Evolutionary conservation across 2,888 invertebrate genomes (phyloP).

Genomic region (Eupithecia tripunctaria): DNA sequence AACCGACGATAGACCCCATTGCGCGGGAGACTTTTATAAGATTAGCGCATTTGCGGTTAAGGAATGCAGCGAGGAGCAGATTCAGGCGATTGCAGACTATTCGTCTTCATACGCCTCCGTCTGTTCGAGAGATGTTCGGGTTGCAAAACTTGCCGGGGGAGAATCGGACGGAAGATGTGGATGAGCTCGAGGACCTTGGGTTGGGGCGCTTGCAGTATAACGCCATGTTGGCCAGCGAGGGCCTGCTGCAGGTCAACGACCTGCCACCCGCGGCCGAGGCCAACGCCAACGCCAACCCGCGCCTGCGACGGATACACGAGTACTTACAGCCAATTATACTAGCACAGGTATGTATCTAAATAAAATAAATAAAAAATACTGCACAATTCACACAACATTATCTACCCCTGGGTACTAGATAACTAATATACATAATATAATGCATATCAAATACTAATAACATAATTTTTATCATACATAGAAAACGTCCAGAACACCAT

Average conservation of each 20-base stretch:
- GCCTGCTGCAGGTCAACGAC: constrained; percentile 84
- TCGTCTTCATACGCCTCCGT: constrained; percentile 74
- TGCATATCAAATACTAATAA: no score
- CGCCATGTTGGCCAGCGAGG: constrained; percentile 63
- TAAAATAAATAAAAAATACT: no score
- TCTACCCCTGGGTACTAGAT: no score
- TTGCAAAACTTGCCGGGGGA: constrained; percentile 61
- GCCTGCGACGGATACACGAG: constrained; percentile 74
- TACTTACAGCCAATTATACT: constrained; percentile 78
- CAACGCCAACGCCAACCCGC: constrained; percentile 54
- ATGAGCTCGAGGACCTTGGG: background rate
- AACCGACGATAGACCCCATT: background rate
- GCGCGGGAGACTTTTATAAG: constrained; percentile 70
- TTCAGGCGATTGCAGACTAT: constrained; percentile 75
- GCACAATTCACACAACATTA: no score
- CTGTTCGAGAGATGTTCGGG: constrained; percentile 75
- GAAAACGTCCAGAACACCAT: no score
- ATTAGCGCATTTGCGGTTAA: constrained; percentile 73
- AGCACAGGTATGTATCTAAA: constrained; percentile 71
- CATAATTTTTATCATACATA: no score
- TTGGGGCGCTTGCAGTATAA: constrained; percentile 58
- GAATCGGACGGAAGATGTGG: constrained; percentile 31
- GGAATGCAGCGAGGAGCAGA: constrained; percentile 72
- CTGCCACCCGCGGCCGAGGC: constrained; percentile 61
- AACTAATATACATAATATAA: no score